These are phyloP conservation scores for Lichenostomus cassidix DNA, from an alignment of 2,113 vertebrate genomes.

Conservation along the genomic window DNA sequence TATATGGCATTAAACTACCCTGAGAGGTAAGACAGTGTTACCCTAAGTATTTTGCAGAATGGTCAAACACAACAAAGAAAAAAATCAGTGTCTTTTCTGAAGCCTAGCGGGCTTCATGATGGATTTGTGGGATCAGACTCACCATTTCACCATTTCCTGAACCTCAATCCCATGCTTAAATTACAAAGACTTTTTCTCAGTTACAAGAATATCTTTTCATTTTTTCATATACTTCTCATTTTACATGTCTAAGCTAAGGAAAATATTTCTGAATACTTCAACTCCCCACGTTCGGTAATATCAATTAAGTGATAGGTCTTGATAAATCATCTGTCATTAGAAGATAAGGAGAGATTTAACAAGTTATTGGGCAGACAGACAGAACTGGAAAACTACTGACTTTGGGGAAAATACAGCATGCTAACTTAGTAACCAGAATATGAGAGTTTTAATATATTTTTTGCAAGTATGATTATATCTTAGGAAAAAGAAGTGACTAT, in stretches of 20 bases:
- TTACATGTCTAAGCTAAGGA: neutral
- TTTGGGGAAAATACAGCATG: conserved; percentile 5
- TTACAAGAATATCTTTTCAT: neutral
- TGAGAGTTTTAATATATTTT: conserved; percentile 12
- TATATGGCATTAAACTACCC: neutral
- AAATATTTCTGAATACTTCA: conserved; percentile 34
- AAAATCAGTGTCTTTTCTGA: neutral
- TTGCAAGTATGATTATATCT: conserved; percentile 9
- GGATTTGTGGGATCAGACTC: neutral
- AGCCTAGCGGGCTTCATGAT: neutral
- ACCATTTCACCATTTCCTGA: conserved; percentile 2
- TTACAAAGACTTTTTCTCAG: neutral
- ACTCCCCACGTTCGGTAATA: conserved; percentile 18
- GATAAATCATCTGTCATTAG: conserved; percentile 42
- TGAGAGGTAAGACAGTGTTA: neutral
- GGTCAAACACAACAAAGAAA: neutral
- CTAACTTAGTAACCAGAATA: conserved; percentile 57
- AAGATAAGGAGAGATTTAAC: conserved; percentile 51
- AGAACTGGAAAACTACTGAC: conserved; percentile 11
- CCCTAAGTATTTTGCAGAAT: neutral
- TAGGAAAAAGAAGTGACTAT: conserved; percentile 1
- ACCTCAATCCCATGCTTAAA: conserved; percentile 6
- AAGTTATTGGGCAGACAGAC: conserved; percentile 31
- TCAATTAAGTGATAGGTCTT: conserved; percentile 40
- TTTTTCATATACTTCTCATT: conserved; percentile 23